Conservation (phyloP, 1,140 invertebrate genomes). For the Eufriesea mexicana region DNA sequence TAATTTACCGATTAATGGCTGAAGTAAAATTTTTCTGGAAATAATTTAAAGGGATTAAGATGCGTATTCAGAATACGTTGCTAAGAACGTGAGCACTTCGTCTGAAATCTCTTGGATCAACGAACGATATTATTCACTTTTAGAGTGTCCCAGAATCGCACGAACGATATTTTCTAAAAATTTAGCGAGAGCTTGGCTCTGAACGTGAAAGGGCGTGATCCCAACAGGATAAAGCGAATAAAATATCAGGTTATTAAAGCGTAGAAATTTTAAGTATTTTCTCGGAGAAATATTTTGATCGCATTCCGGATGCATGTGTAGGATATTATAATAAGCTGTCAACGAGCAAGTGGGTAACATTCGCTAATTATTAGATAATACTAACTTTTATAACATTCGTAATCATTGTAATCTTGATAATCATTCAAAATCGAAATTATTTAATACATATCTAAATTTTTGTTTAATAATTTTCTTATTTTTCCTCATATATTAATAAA, state of each 20-base stretch:
- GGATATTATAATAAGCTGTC: neutral
- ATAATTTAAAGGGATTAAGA: constrained; percentile 19
- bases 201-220: too few species aligned
- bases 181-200: too few species aligned
- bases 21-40: neutral
- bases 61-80: constrained; percentile 23
- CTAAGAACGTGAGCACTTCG: neutral
- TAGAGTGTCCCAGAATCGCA: too few species aligned
- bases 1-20: neutral
- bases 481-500: too few species aligned
- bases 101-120: neutral
- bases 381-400: neutral
- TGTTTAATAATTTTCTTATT: too few species aligned
- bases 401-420: neutral
- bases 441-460: too few species aligned
- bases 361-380: neutral
- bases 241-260: neutral
- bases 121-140: neutral
- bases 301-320: neutral
- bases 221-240: neutral
- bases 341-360: neutral
- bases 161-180: neutral
- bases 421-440: neutral
- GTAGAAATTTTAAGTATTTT: neutral
- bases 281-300: neutral